phyloP scores from a whole-genome alignment of 2,113 vertebrate species.

The Aspiorhynchus laticeps region DNA sequence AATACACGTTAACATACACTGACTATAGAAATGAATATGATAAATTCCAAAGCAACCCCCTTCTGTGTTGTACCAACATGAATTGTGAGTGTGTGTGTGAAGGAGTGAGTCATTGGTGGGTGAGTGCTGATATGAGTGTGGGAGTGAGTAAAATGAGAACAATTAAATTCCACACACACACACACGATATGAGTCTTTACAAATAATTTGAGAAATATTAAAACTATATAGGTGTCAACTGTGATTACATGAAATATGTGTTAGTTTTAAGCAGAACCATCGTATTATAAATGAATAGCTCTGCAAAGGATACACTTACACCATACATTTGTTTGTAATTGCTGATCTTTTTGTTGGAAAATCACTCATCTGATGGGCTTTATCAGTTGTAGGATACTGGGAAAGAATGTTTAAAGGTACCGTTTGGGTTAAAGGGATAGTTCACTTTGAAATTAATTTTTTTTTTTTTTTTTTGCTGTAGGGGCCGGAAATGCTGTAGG shows the following conservation, averaged over 20 bases:
- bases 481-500: no score
- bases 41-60: background rate
- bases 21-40: background rate
- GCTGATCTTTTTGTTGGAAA: no score
- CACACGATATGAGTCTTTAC: background rate
- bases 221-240: background rate
- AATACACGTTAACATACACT: background rate
- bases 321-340: background rate
- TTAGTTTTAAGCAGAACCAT: background rate
- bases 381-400: background rate
- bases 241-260: background rate
- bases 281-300: background rate
- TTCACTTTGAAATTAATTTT: no score
- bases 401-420: background rate
- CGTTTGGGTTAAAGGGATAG: no score
- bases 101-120: conserved; percentile 51
- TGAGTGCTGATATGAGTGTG: conserved; percentile 44
- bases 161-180: conserved; percentile 42
- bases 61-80: conserved; percentile 18
- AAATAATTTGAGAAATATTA: background rate
- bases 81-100: conserved; percentile 29
- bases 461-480: no score
- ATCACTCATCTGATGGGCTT: background rate
- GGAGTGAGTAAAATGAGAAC: conserved; percentile 40
- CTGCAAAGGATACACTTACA: background rate